Percentiles rank a stretch among this genome's conserved stretches.
Evolutionary conservation across 2,888 invertebrate species (phyloP).

Genomic region (Drosophila anceps): DNA sequence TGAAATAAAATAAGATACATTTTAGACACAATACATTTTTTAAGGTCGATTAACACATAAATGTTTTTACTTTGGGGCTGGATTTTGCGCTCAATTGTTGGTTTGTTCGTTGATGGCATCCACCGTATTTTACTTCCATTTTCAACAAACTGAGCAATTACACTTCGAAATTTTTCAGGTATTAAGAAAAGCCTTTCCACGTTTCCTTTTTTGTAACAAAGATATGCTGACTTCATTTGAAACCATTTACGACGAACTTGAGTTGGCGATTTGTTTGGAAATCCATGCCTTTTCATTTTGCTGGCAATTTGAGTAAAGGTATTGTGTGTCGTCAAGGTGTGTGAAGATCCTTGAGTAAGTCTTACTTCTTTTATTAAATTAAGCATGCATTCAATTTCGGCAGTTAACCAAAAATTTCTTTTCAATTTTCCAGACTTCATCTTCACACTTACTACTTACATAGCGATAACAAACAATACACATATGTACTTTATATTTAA

Average conservation of each 20-base stretch:
- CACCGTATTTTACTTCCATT: slow-evolving; percentile 65
- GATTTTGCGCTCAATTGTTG: slow-evolving; percentile 15
- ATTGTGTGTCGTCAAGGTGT: slow-evolving; percentile 74
- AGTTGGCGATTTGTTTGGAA: slow-evolving; percentile 80
- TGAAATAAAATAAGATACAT: neutral
- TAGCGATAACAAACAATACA: neutral
- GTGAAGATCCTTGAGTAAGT: slow-evolving; percentile 62
- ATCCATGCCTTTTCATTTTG: slow-evolving; percentile 78
- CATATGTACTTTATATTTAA: neutral
- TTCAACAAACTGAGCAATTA: slow-evolving; percentile 81
- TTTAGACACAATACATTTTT: neutral
- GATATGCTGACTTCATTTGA: slow-evolving; percentile 82
- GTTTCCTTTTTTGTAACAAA: slow-evolving; percentile 82
- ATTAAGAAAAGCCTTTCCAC: slow-evolving; percentile 78
- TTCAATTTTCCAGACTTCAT: slow-evolving; percentile 79
- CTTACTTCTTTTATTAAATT: slow-evolving; percentile 77
- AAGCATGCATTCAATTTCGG: slow-evolving; percentile 82
- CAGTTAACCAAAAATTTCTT: slow-evolving; percentile 79
- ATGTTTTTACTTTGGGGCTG: slow-evolving; percentile 31
- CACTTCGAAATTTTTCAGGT: slow-evolving; percentile 76
- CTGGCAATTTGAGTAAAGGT: slow-evolving; percentile 81
- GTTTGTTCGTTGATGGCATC: slow-evolving; percentile 4
- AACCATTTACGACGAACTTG: slow-evolving; percentile 82
- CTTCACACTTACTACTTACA: neutral
- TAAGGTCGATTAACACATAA: neutral